Base-by-base conservation (phyloP, 2,113 vertebrate genomes). In the Polypterus bichir region DNA sequence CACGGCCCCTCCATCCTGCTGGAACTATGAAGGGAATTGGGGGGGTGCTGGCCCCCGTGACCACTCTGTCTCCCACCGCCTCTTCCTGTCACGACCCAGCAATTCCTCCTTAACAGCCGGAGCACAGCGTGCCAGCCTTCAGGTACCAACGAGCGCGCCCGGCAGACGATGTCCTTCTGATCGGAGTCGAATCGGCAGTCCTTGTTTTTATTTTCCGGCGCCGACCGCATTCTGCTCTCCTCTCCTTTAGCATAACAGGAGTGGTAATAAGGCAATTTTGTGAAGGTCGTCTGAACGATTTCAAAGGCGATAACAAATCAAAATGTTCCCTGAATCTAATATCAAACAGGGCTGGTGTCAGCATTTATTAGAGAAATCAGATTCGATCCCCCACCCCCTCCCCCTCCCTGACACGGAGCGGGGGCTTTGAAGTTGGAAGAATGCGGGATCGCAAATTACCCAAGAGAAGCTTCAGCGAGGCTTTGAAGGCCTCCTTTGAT, bases 401-500 rank as follows among this genome's bases (percentile, higher is more conserved):
- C 78, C 74, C 74, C 70, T 72, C 76, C 77, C 88, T 79, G 85
- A 76, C 79, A 82, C 86, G 80, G 80, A 80, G 80, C 69, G 81
- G 81, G 79, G 83, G 78, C 94, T 98, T 97, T 98, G 95, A 98
- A 96, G 95, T 91, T 79, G 77, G 79, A 88, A 92, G 92, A 91
- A 94, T 89, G 84, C 80, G 70, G 78, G 90, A 95, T 95, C 79
- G 86, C 88, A 92, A 91, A 93, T 93, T 87, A 91, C 93, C 94
- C 94, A 65, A 83, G 94, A 97, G 95, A 95, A 88, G 74, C 75
- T 76, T 76, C 82, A 78, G 86, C 83, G 86, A 80, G 88, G 85
- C 92, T 97, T 97, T 98, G 94, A 98, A 97, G 92, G 89, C 79
- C 77, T 81, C 84, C 89, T 97, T 97, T 98, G 93, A 97, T 94